Conservation (phyloP, 2,797 vertebrate species). For the Manis javanica region DNA sequence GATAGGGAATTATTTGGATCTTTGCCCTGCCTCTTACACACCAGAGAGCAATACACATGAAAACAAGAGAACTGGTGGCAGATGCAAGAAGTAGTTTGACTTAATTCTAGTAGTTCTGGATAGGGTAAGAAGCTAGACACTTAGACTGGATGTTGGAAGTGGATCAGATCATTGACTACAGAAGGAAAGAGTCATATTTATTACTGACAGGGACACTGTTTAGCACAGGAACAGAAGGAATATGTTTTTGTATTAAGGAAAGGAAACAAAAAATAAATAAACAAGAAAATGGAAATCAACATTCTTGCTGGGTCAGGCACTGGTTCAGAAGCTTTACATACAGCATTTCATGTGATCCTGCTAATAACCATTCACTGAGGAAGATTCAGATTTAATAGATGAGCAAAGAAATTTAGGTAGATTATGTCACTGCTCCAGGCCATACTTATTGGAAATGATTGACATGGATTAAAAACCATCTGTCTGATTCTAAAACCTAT, state of each 20-base stretch:
- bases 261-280: neutral
- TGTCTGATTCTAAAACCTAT: neutral
- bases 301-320: neutral
- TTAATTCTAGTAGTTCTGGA: neutral
- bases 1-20: neutral
- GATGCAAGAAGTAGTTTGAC: neutral
- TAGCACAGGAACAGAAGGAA: neutral
- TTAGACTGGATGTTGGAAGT: neutral
- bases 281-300: neutral
- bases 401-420: neutral
- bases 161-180: neutral
- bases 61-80: neutral
- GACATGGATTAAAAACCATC: constrained; percentile 9
- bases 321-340: neutral
- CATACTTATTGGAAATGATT: neutral
- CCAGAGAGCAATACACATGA: neutral
- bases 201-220: neutral
- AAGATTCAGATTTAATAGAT: neutral
- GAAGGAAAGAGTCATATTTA: neutral
- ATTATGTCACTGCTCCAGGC: neutral
- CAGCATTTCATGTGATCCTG: neutral
- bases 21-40: neutral
- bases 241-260: neutral
- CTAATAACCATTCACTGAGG: neutral
- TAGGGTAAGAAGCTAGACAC: neutral